These are phyloP conservation scores for Catamblyrhynchus diadema DNA, from an alignment of 2,797 vertebrate species.

Conservation along the genomic window DNA sequence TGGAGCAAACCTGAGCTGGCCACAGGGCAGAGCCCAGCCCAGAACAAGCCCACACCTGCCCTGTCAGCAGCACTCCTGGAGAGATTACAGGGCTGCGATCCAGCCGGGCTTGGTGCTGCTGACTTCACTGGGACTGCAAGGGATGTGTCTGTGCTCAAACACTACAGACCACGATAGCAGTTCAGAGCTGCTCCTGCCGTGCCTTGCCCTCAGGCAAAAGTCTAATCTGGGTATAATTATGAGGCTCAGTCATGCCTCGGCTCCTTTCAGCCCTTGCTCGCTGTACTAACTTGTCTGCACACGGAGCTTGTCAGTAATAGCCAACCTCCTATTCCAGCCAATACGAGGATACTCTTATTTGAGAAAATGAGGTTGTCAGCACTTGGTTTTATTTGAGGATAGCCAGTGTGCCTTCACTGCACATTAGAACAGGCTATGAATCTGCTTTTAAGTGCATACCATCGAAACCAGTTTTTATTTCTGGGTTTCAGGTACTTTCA, in stretches of 20 bases:
- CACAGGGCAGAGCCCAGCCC: background rate
- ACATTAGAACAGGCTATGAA: background rate
- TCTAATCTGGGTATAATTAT: constrained; percentile 52
- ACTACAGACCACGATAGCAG: background rate
- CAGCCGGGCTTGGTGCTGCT: background rate
- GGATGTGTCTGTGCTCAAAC: background rate
- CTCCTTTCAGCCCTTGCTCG: constrained; percentile 1
- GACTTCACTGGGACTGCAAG: background rate
- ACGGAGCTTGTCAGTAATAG: background rate
- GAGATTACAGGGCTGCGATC: background rate
- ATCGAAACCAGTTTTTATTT: background rate
- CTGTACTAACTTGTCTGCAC: constrained; percentile 47
- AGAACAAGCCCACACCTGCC: background rate
- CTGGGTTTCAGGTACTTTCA: background rate
- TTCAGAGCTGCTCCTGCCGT: constrained; percentile 30
- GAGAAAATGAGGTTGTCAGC: constrained; percentile 48
- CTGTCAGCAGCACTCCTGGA: background rate
- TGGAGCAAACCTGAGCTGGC: background rate
- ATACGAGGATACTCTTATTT: background rate
- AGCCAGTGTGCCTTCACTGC: background rate
- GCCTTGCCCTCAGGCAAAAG: constrained; percentile 24
- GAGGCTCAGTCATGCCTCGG: constrained; percentile 10
- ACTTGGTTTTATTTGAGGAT: constrained; percentile 9
- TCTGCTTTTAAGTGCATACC: background rate
- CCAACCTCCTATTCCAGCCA: background rate